These are phyloP conservation scores for Asarcornis scutulata DNA, from an alignment of 2,113 vertebrate species.

Conservation along the genomic window DNA sequence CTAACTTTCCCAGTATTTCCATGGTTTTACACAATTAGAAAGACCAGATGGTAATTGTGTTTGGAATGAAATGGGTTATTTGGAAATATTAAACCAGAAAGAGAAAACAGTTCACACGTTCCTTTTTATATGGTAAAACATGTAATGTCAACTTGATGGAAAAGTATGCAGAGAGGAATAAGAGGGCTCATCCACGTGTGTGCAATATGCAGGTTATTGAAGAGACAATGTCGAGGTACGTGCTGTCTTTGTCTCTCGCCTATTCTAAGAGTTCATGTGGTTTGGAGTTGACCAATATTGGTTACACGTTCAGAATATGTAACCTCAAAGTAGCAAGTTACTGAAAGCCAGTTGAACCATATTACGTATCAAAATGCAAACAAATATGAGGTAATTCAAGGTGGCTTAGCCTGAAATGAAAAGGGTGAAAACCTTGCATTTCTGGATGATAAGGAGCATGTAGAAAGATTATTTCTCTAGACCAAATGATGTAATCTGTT, in stretches of 20 bases:
- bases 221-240: background rate
- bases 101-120: conserved; percentile 76
- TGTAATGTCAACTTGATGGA: conserved; percentile 72
- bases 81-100: conserved; percentile 75
- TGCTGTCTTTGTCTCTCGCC: conserved; percentile 30
- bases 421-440: background rate
- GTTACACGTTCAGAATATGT: background rate
- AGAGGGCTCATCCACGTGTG: conserved; percentile 1
- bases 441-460: background rate
- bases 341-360: background rate
- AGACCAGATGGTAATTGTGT: conserved; percentile 71
- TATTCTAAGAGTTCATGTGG: background rate
- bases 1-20: conserved; percentile 56
- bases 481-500: background rate
- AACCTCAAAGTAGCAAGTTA: background rate
- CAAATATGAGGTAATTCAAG: background rate
- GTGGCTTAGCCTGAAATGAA: background rate
- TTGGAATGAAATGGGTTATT: conserved; percentile 81
- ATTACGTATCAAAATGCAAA: background rate
- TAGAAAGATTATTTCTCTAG: background rate
- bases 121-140: conserved; percentile 67
- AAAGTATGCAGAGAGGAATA: conserved; percentile 11
- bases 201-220: background rate
- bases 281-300: background rate
- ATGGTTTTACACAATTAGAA: conserved; percentile 70